A percentile compares a stretch with the other conserved stretches of the same genome.
Conservation (phyloP, 1,140 invertebrate genomes). For the Arion vulgaris region DNA sequence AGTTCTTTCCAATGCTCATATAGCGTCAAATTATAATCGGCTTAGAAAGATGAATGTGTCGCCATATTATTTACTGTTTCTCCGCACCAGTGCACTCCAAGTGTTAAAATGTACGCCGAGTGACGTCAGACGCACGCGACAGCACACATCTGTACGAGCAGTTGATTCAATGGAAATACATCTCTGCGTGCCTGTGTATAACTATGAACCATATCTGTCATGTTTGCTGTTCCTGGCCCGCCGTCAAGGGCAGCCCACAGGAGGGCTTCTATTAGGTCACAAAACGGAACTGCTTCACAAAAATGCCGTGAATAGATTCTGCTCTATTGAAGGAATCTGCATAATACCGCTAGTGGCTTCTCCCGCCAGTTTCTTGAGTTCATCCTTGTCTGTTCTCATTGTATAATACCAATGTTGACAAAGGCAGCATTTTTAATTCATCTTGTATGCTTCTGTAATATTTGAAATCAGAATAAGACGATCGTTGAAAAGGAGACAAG, state of each 20-base stretch:
- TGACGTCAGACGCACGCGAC: conserved; percentile 13
- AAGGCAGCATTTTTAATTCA: background rate
- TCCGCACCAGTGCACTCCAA: background rate
- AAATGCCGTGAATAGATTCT: background rate
- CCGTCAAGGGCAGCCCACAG: background rate
- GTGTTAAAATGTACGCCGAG: background rate
- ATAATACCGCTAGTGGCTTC: conserved; percentile 8
- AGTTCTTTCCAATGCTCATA: too few relatives aligned
- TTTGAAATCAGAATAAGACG: background rate
- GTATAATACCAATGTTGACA: background rate
- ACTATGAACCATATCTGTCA: background rate
- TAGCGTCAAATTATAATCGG: too few relatives aligned
- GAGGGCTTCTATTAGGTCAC: background rate
- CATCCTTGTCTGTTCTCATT: conserved; percentile 1
- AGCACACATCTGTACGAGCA: conserved; percentile 8
- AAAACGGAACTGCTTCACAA: background rate
- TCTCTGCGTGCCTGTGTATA: conserved; percentile 5
- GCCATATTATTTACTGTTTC: background rate
- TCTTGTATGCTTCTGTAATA: background rate
- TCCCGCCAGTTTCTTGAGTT: background rate
- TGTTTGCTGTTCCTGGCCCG: background rate
- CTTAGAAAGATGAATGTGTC: too few relatives aligned
- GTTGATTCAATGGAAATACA: background rate
- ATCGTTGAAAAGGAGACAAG: background rate
- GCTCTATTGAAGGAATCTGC: background rate